Percentiles rank a stretch among this genome's conserved stretches.
These are phyloP conservation scores for Plectrocnemia conspersa DNA, from an alignment of 1,140 invertebrate species.

Conservation along the genomic window DNA sequence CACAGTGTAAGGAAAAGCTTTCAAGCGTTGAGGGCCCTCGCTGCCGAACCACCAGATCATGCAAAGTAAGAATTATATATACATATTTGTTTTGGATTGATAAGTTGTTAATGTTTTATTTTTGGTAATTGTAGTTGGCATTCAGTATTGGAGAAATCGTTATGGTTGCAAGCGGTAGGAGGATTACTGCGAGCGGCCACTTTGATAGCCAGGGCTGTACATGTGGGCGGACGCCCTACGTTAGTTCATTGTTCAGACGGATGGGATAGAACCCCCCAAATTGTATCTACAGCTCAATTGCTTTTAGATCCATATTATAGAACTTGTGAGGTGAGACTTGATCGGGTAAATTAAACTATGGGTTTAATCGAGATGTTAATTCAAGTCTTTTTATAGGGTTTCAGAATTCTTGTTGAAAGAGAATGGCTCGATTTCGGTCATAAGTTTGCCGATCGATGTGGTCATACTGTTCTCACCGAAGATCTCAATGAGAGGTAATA, in stretches of 20 bases:
- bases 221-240: slow-evolving; percentile 80
- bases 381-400: slow-evolving; percentile 73
- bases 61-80: slow-evolving; percentile 58
- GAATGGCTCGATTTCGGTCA: slow-evolving; percentile 97
- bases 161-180: slow-evolving; percentile 87
- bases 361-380: neutral
- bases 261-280: slow-evolving; percentile 95
- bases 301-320: slow-evolving; percentile 90
- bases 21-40: slow-evolving; percentile 69
- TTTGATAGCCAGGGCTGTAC: slow-evolving; percentile 73
- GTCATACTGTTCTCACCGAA: slow-evolving; percentile 74
- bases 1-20: slow-evolving; percentile 89
- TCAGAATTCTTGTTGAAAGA: slow-evolving; percentile 84
- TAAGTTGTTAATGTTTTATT: slow-evolving; percentile 5
- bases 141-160: slow-evolving; percentile 77
- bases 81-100: slow-evolving; percentile 5
- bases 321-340: slow-evolving; percentile 69
- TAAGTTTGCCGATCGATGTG: slow-evolving; percentile 94
- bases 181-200: slow-evolving; percentile 75
- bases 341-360: neutral
- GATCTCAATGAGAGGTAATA: slow-evolving; percentile 75
- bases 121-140: slow-evolving; percentile 68
- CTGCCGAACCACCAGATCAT: slow-evolving; percentile 69
- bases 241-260: slow-evolving; percentile 95
- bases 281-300: slow-evolving; percentile 86